Percentiles rank a stretch among this genome's conserved stretches.
These are phyloP conservation scores for Phrynosoma blainvillii DNA, from an alignment of 2,113 vertebrate genomes.

Conservation along the genomic window DNA sequence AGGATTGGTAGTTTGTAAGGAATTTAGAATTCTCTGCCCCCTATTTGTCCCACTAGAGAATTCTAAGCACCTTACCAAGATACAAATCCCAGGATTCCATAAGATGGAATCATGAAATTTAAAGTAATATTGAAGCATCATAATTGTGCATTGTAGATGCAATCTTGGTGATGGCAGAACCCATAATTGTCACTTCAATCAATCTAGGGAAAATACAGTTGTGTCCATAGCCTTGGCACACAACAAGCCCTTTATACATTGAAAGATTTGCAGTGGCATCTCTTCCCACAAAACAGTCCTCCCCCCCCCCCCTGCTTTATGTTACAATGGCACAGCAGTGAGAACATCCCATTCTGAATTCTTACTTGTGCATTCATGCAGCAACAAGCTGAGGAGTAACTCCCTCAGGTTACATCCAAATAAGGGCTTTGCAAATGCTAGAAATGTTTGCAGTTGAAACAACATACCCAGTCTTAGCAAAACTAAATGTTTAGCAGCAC, in stretches of 20 bases:
- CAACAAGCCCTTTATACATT: neutral
- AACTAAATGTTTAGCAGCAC: neutral
- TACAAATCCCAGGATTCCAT: no score
- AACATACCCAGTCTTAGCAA: neutral
- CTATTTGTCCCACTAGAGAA: no score
- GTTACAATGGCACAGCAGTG: neutral
- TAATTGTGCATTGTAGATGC: no score
- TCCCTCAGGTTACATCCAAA: neutral
- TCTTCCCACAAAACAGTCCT: neutral
- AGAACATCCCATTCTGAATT: neutral
- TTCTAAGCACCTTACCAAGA: no score
- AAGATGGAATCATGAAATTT: no score
- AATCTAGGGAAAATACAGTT: neutral
- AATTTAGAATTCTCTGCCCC: no score
- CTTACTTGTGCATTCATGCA: constrained; percentile 10
- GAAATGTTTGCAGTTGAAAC: neutral
- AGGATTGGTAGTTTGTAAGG: no score
- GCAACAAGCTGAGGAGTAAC: neutral
- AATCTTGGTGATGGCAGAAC: neutral
- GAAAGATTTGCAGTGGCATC: constrained; percentile 1
- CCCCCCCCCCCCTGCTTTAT: neutral
- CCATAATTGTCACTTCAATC: neutral
- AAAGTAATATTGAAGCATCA: no score
- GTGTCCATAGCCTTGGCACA: neutral
- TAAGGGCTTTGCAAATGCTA: neutral